Evolutionary conservation across 2,797 vertebrate genomes (phyloP), one percentile per base, ranked within the genome.

Genomic region (Xiphophorus birchmanni): DNA sequence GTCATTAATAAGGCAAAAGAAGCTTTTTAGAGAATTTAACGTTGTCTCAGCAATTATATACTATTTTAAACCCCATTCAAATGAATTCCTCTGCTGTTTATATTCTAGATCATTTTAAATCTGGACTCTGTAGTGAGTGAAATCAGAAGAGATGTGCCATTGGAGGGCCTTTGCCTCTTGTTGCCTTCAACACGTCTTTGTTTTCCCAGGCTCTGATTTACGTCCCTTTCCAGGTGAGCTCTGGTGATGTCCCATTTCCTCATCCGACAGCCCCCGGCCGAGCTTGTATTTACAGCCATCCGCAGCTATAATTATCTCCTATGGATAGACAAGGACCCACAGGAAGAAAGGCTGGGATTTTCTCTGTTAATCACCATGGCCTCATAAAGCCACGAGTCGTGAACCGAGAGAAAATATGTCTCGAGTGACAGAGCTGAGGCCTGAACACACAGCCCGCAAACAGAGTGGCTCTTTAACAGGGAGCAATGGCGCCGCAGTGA

Each of bases 281-380:
- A 73, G 80, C 75, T 77, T 42, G 79, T 91, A 92, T 93, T 95
- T 93, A 95, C 92, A 92, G 85, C 89, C 86, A 80, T 75, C 73
- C 78, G 37, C 45, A 52, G 83, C 93, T 83, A 83, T 93, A 93
- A 96, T 95, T 89, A 95, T 92, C 89, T 90, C 81, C 91, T 63
- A 81, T 76, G 82, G 90, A 90, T 85, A 82, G 87, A 86, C 75
- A 40, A 77, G 75, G 86, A 87, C 82, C 89, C 86, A 79, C 89
- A 91, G 91, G 90, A 93, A 87, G 90, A 90, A 78, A 83, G 81
- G 54, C 82, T 84, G 81, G 82, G 88, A 87, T 82, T 84, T 72
- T 87, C 58, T 83, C 76, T 26, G 84, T 92, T 95, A 94, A 93
- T 95, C 94, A 94, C 78, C n/a, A n/a, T 1, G 50, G 86, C 87